Percentiles rank a stretch among this genome's conserved stretches.
Conservation (phyloP, 2,113 vertebrate species). For the Cranoglanis bouderius region DNA sequence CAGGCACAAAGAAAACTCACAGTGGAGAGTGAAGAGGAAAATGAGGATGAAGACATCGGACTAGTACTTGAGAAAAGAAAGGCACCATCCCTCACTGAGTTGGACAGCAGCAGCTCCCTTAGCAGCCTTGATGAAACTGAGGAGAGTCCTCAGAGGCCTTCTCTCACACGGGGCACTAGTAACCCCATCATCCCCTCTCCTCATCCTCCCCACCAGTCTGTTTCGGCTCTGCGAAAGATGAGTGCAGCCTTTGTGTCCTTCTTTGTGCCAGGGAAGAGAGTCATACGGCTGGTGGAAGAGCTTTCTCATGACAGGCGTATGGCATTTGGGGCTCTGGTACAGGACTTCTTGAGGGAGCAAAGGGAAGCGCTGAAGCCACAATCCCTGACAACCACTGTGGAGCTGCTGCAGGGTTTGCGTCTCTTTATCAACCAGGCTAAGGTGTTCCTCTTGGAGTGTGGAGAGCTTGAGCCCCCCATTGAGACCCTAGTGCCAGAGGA, state of each 20-base stretch:
- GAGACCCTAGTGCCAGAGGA: constrained; percentile 61
- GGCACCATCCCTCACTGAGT: constrained; percentile 66
- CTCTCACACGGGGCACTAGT: constrained; percentile 52
- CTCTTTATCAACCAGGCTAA: constrained; percentile 68
- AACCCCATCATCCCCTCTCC: constrained; percentile 31
- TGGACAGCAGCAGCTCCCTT: constrained; percentile 72
- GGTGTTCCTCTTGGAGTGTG: constrained; percentile 54
- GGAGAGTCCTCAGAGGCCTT: constrained; percentile 55
- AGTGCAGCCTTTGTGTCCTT: constrained; percentile 72
- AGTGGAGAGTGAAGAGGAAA: constrained; percentile 37
- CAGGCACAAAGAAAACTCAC: constrained; percentile 14
- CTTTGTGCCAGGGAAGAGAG: constrained; percentile 70
- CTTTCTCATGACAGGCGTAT: constrained; percentile 65
- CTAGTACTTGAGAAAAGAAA: constrained; percentile 58
- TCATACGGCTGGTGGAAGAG: constrained; percentile 60
- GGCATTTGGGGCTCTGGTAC: constrained; percentile 69
- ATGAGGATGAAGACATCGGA: constrained; percentile 42
- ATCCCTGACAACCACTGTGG: constrained; percentile 37
- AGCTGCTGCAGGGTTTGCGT: constrained; percentile 66
- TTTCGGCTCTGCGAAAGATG: constrained; percentile 70
- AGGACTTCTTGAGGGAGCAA: constrained; percentile 72
- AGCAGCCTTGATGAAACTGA: constrained; percentile 72
- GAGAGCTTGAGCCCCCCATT: constrained; percentile 59
- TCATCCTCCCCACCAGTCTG: constrained; percentile 15
- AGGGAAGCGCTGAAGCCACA: constrained; percentile 50